phyloP scores from a whole-genome alignment of 2,797 vertebrate species.

The Enoplosus armatus region DNA sequence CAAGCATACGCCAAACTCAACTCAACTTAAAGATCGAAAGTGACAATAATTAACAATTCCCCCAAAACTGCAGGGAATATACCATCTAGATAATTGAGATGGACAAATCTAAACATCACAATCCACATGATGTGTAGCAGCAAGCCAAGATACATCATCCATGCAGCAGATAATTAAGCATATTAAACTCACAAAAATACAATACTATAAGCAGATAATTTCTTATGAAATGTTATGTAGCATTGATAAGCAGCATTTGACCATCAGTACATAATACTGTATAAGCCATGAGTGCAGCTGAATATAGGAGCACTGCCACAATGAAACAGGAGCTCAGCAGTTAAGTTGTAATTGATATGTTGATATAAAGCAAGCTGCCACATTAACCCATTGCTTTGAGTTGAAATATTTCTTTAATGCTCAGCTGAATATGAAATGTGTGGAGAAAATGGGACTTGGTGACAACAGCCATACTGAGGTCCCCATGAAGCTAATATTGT shows the following conservation, averaged over 20 bases:
- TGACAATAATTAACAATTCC: slow-evolving; percentile 8
- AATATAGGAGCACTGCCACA: slow-evolving; percentile 18
- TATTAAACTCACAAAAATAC: background rate
- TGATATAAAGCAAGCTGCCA: slow-evolving; percentile 23
- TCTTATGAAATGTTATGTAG: background rate
- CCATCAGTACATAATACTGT: background rate
- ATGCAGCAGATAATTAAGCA: background rate
- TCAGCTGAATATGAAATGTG: slow-evolving; percentile 13
- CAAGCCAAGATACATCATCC: background rate
- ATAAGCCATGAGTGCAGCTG: background rate
- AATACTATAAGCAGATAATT: background rate
- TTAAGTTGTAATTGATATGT: slow-evolving; percentile 14
- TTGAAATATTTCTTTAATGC: background rate
- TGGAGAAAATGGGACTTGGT: slow-evolving; percentile 12
- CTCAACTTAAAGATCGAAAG: background rate
- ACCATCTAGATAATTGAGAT: background rate
- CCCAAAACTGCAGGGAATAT: background rate
- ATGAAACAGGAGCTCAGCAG: slow-evolving; percentile 12
- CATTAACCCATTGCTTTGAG: background rate
- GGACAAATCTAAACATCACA: background rate
- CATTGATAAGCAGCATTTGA: background rate
- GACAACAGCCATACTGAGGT: slow-evolving; percentile 27
- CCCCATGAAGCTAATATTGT: slow-evolving; percentile 20
- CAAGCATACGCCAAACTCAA: background rate
- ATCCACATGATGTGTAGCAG: background rate